Conservation (phyloP, 2,113 vertebrate species). For the Calypte anna region DNA sequence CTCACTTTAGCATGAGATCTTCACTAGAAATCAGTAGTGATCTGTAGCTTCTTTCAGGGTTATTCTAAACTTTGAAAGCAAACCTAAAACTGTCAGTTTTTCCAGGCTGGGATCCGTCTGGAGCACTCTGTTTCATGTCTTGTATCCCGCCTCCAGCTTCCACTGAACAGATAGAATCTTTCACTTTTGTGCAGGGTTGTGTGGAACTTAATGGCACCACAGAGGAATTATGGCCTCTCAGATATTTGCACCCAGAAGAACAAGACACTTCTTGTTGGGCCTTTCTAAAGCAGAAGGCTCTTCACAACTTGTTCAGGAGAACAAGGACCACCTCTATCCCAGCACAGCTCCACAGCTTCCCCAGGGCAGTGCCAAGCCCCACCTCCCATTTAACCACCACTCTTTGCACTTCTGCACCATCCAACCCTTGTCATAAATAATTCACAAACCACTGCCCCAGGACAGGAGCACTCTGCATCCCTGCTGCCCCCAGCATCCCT, state of each 20-base stretch:
- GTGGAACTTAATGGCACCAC: conserved; percentile 22
- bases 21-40: background rate
- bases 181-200: background rate
- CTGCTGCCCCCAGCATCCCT: background rate
- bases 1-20: conserved; percentile 7
- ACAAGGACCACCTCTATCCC: background rate
- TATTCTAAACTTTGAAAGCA: conserved; percentile 7
- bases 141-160: background rate
- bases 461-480: background rate
- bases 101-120: background rate
- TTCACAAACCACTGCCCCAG: background rate
- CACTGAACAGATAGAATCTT: conserved; percentile 1
- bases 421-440: fast-evolving
- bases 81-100: background rate
- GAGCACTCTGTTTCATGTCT: background rate
- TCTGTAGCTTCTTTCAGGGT: background rate
- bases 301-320: background rate
- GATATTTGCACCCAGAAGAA: conserved; percentile 19
- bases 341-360: background rate
- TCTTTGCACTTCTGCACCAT: background rate
- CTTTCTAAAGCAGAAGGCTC: background rate
- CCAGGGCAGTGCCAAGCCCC: background rate
- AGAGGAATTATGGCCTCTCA: background rate
- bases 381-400: background rate
- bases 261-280: conserved; percentile 64